These are phyloP conservation scores for Panulirus ornatus DNA, from an alignment of 1,140 invertebrate genomes.

Conservation along the genomic window DNA sequence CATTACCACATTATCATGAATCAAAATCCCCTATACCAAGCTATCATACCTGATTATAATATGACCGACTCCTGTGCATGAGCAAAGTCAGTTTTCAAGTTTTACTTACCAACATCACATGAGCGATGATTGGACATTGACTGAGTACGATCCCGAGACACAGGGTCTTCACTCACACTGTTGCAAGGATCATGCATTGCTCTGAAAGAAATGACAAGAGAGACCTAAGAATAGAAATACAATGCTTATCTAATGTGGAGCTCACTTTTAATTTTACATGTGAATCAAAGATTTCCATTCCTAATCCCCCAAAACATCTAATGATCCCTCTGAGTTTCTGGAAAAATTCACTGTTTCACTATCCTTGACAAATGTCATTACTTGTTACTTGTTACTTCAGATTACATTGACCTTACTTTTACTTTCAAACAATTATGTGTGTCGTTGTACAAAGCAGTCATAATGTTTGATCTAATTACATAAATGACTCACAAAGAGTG, in stretches of 20 bases:
- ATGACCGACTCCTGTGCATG: no score
- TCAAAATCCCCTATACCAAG: no score
- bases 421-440: no score
- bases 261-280: no score
- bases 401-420: no score
- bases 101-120: conserved; percentile 46
- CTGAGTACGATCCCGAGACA: conserved; percentile 43
- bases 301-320: neutral
- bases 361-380: neutral
- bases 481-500: neutral
- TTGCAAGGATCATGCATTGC: conserved; percentile 59
- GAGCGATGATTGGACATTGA: conserved; percentile 62
- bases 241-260: neutral
- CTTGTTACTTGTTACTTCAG: no score
- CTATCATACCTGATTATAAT: no score
- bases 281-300: no score
- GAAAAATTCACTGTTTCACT: neutral
- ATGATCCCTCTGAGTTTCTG: neutral
- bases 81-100: neutral
- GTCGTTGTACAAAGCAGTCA: no score
- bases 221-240: neutral
- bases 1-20: no score
- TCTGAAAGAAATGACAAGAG: conserved; percentile 18
- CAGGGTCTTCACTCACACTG: conserved; percentile 47
- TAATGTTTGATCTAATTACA: neutral